A percentile compares a stretch with the other conserved stretches of the same genome.
These are phyloP conservation scores for Pipistrellus kuhlii DNA, from an alignment of 2,797 vertebrate species.

Conservation along the genomic window DNA sequence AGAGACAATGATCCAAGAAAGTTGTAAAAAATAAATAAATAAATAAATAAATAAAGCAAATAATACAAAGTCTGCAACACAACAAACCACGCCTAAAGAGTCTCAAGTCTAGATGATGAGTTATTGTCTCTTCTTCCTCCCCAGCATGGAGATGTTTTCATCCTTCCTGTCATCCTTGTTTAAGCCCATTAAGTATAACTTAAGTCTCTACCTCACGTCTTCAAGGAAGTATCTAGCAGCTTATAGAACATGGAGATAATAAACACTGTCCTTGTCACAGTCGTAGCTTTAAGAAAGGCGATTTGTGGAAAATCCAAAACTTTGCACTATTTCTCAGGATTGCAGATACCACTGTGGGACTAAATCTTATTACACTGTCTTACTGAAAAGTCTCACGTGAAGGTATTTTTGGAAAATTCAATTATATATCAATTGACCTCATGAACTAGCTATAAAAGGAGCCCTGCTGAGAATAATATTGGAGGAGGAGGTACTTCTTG, in stretches of 20 bases:
- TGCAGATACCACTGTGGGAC: neutral
- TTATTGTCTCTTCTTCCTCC: neutral
- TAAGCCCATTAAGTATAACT: neutral
- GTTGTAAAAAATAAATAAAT: neutral
- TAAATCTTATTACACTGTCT: constrained; percentile 8
- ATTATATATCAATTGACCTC: constrained; percentile 46
- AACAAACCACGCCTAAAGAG: neutral
- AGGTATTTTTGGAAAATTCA: constrained; percentile 70
- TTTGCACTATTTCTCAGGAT: neutral
- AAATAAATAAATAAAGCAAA: neutral
- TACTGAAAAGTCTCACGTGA: constrained; percentile 15
- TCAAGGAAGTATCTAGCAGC: neutral
- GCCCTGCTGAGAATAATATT: constrained; percentile 8
- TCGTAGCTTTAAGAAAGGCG: neutral
- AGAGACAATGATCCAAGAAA: neutral
- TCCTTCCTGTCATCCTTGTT: neutral
- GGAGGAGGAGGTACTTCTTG: neutral
- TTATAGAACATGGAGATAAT: neutral
- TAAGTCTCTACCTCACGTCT: neutral
- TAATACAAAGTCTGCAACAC: neutral
- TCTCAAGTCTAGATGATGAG: neutral
- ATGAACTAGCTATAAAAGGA: constrained; percentile 47
- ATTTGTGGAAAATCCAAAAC: neutral
- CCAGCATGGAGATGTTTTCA: neutral
- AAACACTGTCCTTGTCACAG: neutral